A percentile compares a stretch with the other conserved stretches of the same genome.
phyloP scores from a whole-genome alignment of 1,140 invertebrate genomes.

The Dendroctonus ponderosae region DNA sequence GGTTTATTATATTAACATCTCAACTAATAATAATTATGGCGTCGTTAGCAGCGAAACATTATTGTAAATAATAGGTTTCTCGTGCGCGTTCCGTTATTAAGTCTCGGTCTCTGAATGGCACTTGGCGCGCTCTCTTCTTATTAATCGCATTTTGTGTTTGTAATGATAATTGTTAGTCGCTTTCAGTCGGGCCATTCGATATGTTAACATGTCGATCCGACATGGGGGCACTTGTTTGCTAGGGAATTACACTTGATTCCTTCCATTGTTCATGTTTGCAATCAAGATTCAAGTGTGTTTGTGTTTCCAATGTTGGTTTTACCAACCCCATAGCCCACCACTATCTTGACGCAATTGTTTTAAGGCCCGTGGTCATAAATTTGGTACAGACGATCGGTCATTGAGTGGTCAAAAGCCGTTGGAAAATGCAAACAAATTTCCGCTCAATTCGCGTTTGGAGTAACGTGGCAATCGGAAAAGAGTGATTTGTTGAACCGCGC shows the following conservation, averaged over 20 bases:
- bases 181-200: constrained; percentile 8
- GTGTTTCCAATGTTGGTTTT: neutral
- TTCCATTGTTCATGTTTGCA: neutral
- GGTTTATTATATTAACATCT: constrained; percentile 50
- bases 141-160: constrained; percentile 22
- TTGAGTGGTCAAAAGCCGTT: too few species aligned
- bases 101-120: constrained; percentile 12
- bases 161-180: constrained; percentile 18
- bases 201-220: constrained; percentile 1
- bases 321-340: too few species aligned
- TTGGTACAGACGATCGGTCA: too few species aligned
- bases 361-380: too few species aligned
- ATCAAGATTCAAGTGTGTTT: neutral
- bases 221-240: neutral
- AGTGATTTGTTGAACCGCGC: too few species aligned
- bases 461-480: too few species aligned
- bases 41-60: constrained; percentile 45
- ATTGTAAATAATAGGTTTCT: constrained; percentile 40
- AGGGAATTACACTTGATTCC: neutral
- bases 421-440: too few species aligned
- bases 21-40: constrained; percentile 49
- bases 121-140: constrained; percentile 8
- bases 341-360: too few species aligned
- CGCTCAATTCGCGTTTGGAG: too few species aligned
- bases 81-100: constrained; percentile 3